Evolutionary conservation across 2,113 vertebrate species (phyloP).

Genomic region (Hippocampus barbouri): DNA sequence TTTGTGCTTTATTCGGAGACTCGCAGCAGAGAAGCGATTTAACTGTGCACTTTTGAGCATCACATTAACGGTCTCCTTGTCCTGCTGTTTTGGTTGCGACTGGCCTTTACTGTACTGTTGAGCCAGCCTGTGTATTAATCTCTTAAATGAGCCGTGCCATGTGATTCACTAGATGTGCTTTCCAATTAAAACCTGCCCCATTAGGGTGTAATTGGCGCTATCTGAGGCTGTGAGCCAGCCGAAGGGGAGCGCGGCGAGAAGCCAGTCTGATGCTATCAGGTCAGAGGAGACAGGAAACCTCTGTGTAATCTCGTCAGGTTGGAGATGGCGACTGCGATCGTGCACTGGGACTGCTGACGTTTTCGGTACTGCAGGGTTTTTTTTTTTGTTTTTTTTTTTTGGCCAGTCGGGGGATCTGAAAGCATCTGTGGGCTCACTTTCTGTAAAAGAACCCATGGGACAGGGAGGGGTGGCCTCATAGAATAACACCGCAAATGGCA

Average conservation of each 20-base stretch:
- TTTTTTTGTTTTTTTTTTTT: not conserved
- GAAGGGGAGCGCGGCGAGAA: slow-evolving; percentile 43
- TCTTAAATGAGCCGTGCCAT: slow-evolving; percentile 66
- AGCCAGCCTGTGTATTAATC: slow-evolving; percentile 58
- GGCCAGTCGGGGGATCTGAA: not conserved
- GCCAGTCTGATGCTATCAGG: slow-evolving; percentile 68
- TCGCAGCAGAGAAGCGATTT: not conserved
- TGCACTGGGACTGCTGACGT: slow-evolving; percentile 23
- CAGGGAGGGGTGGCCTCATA: slow-evolving; percentile 3
- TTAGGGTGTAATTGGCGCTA: slow-evolving; percentile 69
- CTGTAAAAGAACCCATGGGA: slow-evolving; percentile 1
- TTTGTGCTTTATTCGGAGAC: not conserved
- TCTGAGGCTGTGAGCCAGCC: slow-evolving; percentile 53
- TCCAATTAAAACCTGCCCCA: slow-evolving; percentile 68
- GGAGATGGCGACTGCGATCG: slow-evolving; percentile 58
- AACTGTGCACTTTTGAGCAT: slow-evolving; percentile 28
- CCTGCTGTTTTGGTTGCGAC: slow-evolving; percentile 42
- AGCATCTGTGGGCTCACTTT: slow-evolving; percentile 8
- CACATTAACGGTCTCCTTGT: slow-evolving; percentile 58
- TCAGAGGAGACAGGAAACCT: slow-evolving; percentile 68
- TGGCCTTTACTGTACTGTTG: slow-evolving; percentile 33
- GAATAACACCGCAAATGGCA: slow-evolving; percentile 15
- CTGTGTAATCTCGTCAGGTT: slow-evolving; percentile 72
- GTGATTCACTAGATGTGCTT: slow-evolving; percentile 59
- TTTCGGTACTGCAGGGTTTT: not conserved